Evolutionary conservation across 2,797 vertebrate species (phyloP).

Genomic region (Clarias platycephalus): DNA sequence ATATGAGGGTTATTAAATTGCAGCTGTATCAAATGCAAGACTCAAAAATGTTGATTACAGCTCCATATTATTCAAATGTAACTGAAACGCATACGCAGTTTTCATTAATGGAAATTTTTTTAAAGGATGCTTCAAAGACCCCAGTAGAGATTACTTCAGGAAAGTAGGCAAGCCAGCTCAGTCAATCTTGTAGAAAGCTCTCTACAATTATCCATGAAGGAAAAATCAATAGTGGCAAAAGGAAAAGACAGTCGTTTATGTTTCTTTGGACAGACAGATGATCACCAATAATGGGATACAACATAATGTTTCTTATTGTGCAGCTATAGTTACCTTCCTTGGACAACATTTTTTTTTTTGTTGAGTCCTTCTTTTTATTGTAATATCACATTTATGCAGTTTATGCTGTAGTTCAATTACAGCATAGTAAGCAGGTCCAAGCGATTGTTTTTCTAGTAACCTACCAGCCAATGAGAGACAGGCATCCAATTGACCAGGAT

Average conservation of each 20-base stretch:
- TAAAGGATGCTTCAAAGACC: background rate
- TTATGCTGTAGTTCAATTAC: background rate
- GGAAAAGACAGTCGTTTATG: conserved; percentile 25
- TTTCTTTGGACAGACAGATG: conserved; percentile 29
- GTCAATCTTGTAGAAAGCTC: conserved; percentile 34
- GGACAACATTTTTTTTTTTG: background rate
- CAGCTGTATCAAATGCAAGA: background rate
- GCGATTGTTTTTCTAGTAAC: background rate
- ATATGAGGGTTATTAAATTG: background rate
- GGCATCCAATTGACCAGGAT: conserved; percentile 15
- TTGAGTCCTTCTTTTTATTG: conserved; percentile 18
- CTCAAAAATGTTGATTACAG: background rate
- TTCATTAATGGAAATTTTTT: too few species aligned
- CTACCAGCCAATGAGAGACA: background rate
- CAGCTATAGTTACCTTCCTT: background rate
- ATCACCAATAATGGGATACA: conserved; percentile 33
- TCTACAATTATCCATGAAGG: conserved; percentile 19
- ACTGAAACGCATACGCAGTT: background rate
- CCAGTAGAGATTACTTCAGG: conserved; percentile 10
- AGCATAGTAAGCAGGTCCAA: background rate
- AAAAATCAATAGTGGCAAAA: conserved; percentile 45
- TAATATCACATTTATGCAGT: conserved; percentile 23
- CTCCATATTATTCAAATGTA: background rate
- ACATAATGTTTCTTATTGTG: background rate
- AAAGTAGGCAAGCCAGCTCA: background rate